These are phyloP conservation scores for Leuciscus idus DNA, from an alignment of 2,113 vertebrate genomes.

Conservation along the genomic window DNA sequence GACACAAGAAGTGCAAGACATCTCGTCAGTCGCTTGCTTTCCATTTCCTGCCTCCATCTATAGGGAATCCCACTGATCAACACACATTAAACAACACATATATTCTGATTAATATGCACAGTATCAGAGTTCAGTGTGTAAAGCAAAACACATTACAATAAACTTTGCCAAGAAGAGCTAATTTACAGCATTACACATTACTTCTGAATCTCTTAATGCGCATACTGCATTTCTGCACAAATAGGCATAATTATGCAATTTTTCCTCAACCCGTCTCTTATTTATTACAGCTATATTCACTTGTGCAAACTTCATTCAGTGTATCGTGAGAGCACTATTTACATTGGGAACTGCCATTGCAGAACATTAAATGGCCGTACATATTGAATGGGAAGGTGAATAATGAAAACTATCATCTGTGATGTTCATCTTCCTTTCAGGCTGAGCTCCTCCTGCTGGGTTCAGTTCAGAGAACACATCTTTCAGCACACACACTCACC, in stretches of 20 bases:
- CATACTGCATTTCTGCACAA: not conserved
- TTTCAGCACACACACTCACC: constrained; percentile 79
- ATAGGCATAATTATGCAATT: not conserved
- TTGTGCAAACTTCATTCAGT: not conserved
- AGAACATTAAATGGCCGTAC: not conserved
- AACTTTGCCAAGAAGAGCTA: not conserved
- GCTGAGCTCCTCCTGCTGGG: not conserved
- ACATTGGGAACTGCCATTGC: not conserved
- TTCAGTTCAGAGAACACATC: not conserved
- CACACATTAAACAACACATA: not conserved
- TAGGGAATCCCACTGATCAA: not conserved
- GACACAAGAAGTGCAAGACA: not conserved
- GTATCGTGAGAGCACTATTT: not conserved
- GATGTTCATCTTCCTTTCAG: not conserved
- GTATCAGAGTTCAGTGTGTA: not conserved
- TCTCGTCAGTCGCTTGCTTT: not conserved
- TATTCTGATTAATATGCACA: not conserved
- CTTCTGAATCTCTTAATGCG: not conserved
- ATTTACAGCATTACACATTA: not conserved
- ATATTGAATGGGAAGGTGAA: constrained; percentile 4
- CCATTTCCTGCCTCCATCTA: not conserved
- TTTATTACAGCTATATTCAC: not conserved
- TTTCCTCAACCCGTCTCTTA: constrained; percentile 3
- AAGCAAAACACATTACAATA: not conserved
- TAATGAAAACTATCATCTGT: not conserved